Conservation (phyloP, 1,140 invertebrate species). For the Lasioglossum baleicum region DNA sequence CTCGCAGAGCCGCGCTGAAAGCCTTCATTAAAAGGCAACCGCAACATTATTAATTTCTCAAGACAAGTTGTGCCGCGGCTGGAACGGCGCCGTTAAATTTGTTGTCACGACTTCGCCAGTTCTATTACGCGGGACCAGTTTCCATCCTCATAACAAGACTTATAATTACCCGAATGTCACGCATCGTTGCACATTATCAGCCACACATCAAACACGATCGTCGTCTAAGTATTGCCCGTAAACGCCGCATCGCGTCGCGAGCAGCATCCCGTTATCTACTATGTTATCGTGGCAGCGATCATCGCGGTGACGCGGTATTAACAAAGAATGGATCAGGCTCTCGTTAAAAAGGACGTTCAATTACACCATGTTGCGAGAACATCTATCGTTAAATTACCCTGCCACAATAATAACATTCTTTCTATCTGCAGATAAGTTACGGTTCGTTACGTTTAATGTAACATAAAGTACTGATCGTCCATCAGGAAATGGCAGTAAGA, state of each 20-base stretch:
- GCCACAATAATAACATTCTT: too few relatives aligned
- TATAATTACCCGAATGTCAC: conserved; percentile 18
- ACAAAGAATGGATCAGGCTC: too few relatives aligned
- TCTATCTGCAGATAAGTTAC: too few relatives aligned
- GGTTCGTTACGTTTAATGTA: too few relatives aligned
- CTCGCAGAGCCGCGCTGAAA: background rate
- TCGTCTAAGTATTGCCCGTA: background rate
- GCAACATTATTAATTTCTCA: conserved; percentile 29
- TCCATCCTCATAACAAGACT: conserved; percentile 1
- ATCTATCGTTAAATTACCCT: too few relatives aligned
- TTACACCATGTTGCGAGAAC: too few relatives aligned
- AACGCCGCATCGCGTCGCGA: background rate
- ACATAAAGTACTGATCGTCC: too few relatives aligned
- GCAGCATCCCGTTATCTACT: conserved; percentile 1
- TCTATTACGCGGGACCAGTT: background rate
- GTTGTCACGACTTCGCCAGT: background rate
- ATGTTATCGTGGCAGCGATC: background rate
- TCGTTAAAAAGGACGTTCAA: background rate
- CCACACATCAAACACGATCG: background rate
- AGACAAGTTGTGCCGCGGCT: background rate
- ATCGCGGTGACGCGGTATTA: background rate
- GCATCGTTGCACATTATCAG: conserved; percentile 5
- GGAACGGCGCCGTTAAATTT: background rate
- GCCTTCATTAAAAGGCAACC: background rate
- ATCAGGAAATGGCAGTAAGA: too few relatives aligned